phyloP scores from a whole-genome alignment of 2,888 invertebrate species.

The Ypsolopha scabrella region DNA sequence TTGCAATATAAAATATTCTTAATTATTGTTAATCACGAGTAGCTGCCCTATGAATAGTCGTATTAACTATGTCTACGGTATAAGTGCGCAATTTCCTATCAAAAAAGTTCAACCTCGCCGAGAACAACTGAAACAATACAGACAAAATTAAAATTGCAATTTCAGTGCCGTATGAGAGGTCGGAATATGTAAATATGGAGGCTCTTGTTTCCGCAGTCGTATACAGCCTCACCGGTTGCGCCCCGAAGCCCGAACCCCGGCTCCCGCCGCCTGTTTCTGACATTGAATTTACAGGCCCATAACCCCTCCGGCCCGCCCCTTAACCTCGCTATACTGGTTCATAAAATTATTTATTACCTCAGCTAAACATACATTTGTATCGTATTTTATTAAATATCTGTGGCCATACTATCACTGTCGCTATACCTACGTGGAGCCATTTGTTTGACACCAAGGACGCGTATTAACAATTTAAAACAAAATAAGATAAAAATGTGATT shows the following conservation, averaged over 20 bases:
- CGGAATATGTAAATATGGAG: slow-evolving; percentile 2
- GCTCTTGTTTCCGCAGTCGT: slow-evolving; percentile 5
- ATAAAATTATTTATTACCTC: not conserved
- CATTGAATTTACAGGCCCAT: not conserved
- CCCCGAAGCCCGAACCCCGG: not conserved
- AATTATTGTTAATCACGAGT: no score
- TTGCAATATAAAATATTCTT: no score
- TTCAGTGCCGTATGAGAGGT: not conserved
- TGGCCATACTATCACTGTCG: no score
- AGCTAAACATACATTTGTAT: not conserved
- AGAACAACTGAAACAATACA: not conserved
- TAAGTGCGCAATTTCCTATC: no score
- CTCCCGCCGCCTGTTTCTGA: not conserved
- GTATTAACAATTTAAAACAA: no score
- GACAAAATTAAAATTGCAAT: not conserved
- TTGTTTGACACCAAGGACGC: no score
- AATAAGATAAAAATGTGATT: no score
- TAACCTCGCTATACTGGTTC: not conserved
- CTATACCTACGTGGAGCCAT: no score
- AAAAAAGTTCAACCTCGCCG: not conserved
- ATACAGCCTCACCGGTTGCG: not conserved
- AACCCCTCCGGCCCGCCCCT: not conserved
- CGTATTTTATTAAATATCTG: no score
- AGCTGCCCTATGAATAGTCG: no score
- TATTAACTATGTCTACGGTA: no score